Percentiles rank a stretch among this genome's conserved stretches.
These are phyloP conservation scores for Limnephilus rhombicus DNA, from an alignment of 2,888 invertebrate genomes.

Conservation along the genomic window DNA sequence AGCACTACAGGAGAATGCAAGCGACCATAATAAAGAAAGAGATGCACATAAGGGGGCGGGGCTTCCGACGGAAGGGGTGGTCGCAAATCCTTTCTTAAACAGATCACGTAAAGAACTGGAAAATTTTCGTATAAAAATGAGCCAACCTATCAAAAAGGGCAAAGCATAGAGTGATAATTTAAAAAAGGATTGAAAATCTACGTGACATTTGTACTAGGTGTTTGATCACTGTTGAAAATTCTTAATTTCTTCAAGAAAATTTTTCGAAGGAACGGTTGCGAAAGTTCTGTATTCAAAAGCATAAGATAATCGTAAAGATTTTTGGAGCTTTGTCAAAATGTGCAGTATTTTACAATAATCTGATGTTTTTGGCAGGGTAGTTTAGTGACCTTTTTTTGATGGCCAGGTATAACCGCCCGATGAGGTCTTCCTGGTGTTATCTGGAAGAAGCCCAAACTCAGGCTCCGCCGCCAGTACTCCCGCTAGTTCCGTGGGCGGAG, in stretches of 20 bases:
- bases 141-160: constrained; percentile 29
- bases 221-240: background rate
- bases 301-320: background rate
- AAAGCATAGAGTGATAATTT: background rate
- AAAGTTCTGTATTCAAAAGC: constrained; percentile 12
- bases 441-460: constrained; percentile 37
- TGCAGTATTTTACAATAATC: background rate
- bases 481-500: constrained; percentile 36
- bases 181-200: background rate
- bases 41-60: constrained; percentile 54
- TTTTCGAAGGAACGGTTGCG: constrained; percentile 15
- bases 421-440: background rate
- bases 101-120: background rate
- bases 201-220: background rate
- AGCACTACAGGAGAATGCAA: constrained; percentile 19
- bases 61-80: constrained; percentile 50
- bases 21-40: constrained; percentile 34
- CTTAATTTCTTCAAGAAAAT: background rate
- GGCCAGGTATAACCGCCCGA: constrained; percentile 12
- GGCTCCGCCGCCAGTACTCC: constrained; percentile 44
- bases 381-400: background rate
- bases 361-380: background rate
- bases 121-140: background rate
- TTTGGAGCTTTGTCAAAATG: background rate
- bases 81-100: constrained; percentile 52